Conservation (phyloP, 2,113 vertebrate species). For the Penelope pileata region DNA sequence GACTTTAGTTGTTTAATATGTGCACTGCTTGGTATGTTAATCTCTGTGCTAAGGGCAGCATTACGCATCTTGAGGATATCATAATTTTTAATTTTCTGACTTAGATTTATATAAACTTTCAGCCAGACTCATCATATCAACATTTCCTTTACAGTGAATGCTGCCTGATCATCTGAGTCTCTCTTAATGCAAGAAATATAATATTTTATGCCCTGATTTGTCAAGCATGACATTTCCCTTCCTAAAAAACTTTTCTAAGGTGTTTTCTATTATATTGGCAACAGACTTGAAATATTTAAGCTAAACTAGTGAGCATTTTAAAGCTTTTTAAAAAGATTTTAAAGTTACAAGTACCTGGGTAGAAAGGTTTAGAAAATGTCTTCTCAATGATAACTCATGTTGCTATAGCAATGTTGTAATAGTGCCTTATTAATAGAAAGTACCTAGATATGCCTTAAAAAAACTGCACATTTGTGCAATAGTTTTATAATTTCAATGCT, state of each 20-base stretch:
- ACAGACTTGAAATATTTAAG: not conserved
- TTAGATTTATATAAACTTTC: not conserved
- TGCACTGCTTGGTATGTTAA: not conserved
- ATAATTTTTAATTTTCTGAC: not conserved
- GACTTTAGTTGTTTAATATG: not conserved
- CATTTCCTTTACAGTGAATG: not conserved
- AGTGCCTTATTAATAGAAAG: slow-evolving; percentile 39
- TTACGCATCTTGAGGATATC: not conserved
- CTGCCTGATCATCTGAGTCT: not conserved
- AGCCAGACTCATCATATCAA: not conserved
- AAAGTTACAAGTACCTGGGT: slow-evolving; percentile 9
- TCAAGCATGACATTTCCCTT: not conserved
- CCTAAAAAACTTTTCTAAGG: not conserved
- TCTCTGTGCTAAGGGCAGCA: not conserved
- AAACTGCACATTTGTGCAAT: slow-evolving; percentile 20
- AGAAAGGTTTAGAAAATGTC: slow-evolving; percentile 24
- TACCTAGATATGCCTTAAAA: slow-evolving; percentile 28
- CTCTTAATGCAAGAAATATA: not conserved
- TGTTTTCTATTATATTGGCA: not conserved
- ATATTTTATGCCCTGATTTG: not conserved
- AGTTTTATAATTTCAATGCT: not conserved
- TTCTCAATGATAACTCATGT: slow-evolving; percentile 10
- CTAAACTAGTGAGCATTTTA: not conserved
- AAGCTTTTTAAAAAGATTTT: not conserved
- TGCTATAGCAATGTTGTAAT: slow-evolving; percentile 63